Conservation (phyloP, 2,113 vertebrate species). For the Xenopus borealis region DNA sequence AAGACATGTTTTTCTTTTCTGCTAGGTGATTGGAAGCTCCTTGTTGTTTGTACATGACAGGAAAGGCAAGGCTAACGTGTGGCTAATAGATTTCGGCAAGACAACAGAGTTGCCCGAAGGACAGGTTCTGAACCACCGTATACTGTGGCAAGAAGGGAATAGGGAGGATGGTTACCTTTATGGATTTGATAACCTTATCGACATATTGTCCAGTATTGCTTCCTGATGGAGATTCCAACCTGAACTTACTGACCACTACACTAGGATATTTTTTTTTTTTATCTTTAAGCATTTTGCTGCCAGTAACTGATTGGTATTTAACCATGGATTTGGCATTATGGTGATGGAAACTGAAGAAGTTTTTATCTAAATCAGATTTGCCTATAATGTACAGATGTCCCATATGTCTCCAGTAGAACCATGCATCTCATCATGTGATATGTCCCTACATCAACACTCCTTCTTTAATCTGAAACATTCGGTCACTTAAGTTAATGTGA, state of each 20-base stretch:
- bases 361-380: slow-evolving; percentile 8
- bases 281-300: background rate
- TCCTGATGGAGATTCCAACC: slow-evolving; percentile 64
- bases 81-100: slow-evolving; percentile 98
- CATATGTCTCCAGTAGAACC: background rate
- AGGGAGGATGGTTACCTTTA: slow-evolving; percentile 92
- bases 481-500: background rate
- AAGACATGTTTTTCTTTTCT: background rate
- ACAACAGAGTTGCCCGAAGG: slow-evolving; percentile 84
- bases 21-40: slow-evolving; percentile 94
- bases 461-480: background rate
- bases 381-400: slow-evolving; percentile 17
- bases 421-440: background rate
- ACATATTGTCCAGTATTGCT: slow-evolving; percentile 69
- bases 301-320: slow-evolving; percentile 4
- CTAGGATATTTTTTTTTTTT: slow-evolving; percentile 22
- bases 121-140: slow-evolving; percentile 79
- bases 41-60: slow-evolving; percentile 94
- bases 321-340: slow-evolving; percentile 37
- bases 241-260: slow-evolving; percentile 30
- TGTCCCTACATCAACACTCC: background rate
- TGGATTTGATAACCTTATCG: slow-evolving; percentile 91
- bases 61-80: slow-evolving; percentile 81
- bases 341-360: slow-evolving; percentile 22
- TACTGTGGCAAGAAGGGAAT: slow-evolving; percentile 93